Conservation (phyloP, 1,140 invertebrate genomes). For the Dinothrombium tinctorium region DNA sequence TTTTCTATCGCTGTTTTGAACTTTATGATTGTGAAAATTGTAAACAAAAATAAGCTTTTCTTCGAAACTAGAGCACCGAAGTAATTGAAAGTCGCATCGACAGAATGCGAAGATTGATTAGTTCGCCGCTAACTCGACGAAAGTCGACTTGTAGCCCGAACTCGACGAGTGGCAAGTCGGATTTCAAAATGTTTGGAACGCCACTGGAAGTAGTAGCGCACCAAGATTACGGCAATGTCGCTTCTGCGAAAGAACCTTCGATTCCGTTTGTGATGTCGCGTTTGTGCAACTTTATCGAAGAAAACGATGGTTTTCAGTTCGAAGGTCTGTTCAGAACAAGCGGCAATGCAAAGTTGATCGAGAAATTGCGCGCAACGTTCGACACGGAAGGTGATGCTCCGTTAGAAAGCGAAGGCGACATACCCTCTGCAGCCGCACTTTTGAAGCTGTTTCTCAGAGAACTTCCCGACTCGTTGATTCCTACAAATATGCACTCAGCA, state of each 20-base stretch:
- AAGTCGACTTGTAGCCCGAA: conserved; percentile 5
- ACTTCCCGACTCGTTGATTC: conserved; percentile 23
- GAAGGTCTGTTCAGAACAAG: conserved; percentile 24
- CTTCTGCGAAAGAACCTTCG: background rate
- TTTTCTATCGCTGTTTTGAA: no score
- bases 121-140: conserved; percentile 14
- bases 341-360: conserved; percentile 21
- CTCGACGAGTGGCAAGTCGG: background rate
- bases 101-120: conserved; percentile 14
- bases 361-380: conserved; percentile 22
- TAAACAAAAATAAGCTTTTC: no score
- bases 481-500: conserved; percentile 18
- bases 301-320: conserved; percentile 16
- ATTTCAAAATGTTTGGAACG: conserved; percentile 14
- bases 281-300: conserved; percentile 14
- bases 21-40: no score
- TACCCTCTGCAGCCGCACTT: conserved; percentile 22
- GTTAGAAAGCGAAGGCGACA: conserved; percentile 17
- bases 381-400: conserved; percentile 22
- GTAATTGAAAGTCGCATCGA: conserved; percentile 14
- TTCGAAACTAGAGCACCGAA: background rate
- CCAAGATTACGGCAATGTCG: conserved; percentile 1
- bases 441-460: conserved; percentile 24
- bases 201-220: conserved; percentile 13
- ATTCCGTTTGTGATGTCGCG: conserved; percentile 15